Evolutionary conservation across 2,113 vertebrate genomes (phyloP), one percentile per base, ranked within the genome.

Genomic region (Micronycteris hirsuta): DNA sequence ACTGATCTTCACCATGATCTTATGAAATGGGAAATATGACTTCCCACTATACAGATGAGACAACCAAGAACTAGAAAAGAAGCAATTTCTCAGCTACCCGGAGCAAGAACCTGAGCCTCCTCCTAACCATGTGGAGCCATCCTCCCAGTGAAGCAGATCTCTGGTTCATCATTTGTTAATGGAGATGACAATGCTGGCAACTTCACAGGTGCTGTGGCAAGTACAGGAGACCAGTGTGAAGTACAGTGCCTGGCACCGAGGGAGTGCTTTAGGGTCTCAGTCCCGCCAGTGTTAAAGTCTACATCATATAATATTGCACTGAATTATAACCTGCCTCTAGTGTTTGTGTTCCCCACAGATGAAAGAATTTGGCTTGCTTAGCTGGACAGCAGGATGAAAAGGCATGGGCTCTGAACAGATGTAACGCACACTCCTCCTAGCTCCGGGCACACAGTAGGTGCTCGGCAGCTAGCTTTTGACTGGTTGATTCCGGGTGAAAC

Each of bases 401-500:
- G 36, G 33, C 58, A 6, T 0, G 0, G 45, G 61, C 26, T 76
- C 13, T n/a, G n/a, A 63, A 85, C 70, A 65, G n/a, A 63, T 6
- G 15, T 47, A 49, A 47, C 1, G 4, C 41, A 61, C 10, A 4
- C 14, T 26, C 80, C 20, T 12, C 58, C 38, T 14, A 16, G 58
- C 36, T 92, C 77, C 43, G 36, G 41, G 26, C 16, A 47, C 6
- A 1, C 24, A 52, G 77, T 1, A 43, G 85, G 65, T 56, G 68
- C 24, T 87, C 16, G 7, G 89, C 31, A 43, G 61, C 36, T 49
- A 15, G 26, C 43, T 83, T 74, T 31, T 26, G 74, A 49, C 12
- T 63, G 83, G 28, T 0, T 31, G 47, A 65, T 89, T 96, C 78
- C 88, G 65, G 67, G 80, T 58, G 88, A 80, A 92, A 14, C 76